Base-by-base conservation (phyloP, 2,113 vertebrate genomes). In the Montifringilla adamsi region DNA sequence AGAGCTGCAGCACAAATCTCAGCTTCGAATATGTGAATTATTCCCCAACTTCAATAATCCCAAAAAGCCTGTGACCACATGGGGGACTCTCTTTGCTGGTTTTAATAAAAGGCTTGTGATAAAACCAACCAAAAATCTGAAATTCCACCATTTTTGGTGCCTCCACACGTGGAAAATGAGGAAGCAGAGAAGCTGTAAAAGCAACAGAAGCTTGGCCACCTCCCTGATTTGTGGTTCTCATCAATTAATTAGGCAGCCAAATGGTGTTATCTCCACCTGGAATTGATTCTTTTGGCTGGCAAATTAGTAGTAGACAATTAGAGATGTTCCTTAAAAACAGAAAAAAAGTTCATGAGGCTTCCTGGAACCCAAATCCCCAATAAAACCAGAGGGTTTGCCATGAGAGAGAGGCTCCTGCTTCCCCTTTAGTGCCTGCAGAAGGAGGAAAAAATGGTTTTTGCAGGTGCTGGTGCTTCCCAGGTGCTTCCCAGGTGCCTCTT, bases 1-100 rank as follows among this genome's bases (percentile, higher is more conserved):
- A 35, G 39, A 9, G 5, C 9, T 50, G 49, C 23, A 52, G 13
- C 26, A 20, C 30, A 59, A 70, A 28, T 19, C n/a, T 87, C 69
- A 21, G 10, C 16, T 10, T 0, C 1, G 11, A 12, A 16, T 16
- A 11, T 4, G 11, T 1, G 2, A 6, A 0, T 47, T 59, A 35
- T 17, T 75, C 28, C 20, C 15, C 15, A 50, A 0, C 20, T 8
- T 30, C 20, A 9, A 4, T 37, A 41, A 39, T 50, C 24, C 10
- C 26, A 26, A 9, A 7, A 31, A 50, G 4, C 26, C 26, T 24
- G 7, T 33, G n/a, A 37, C 7, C 17, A 11, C 17, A 3, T 0
- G 5, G 10, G 12, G 4, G 14, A 7, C 22, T 58, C 43, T 53
- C n/a, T 43, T n/a, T 16, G 18, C 8, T 35, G 28, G 1, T 39